phyloP scores from a whole-genome alignment of 2,797 vertebrate species.

The Allobates femoralis region DNA sequence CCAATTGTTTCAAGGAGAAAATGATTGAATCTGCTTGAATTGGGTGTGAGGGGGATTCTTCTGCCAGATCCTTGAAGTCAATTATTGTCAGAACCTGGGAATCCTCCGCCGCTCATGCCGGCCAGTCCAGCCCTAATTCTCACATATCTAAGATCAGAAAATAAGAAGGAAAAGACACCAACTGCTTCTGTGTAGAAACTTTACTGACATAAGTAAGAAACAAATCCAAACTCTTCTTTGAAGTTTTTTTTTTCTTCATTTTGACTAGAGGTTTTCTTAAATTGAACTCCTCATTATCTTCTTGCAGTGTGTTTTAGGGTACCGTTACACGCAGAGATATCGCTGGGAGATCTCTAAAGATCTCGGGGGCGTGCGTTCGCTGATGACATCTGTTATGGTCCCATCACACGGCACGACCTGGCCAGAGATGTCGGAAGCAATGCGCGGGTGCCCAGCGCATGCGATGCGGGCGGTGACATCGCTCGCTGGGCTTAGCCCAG shows the following conservation, averaged over 20 bases:
- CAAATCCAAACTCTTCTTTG: no score
- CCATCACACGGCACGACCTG: no score
- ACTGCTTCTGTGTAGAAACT: not conserved
- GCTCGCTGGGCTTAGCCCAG: no score
- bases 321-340: no score
- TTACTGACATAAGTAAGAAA: not conserved
- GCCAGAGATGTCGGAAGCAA: no score
- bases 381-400: no score
- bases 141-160: not conserved
- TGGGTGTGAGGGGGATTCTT: not conserved
- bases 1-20: not conserved
- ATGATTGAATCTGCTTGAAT: not conserved
- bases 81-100: not conserved
- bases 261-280: not conserved
- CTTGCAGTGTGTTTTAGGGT: not conserved
- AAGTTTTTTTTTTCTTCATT: not conserved
- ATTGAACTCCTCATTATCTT: no score
- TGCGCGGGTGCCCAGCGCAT: no score
- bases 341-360: no score
- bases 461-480: no score
- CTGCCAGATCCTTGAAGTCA: not conserved
- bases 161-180: not conserved
- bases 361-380: no score
- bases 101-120: not conserved
- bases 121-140: not conserved